Base-by-base conservation (phyloP, 2,888 invertebrate genomes). In the Eupithecia tripunctaria region DNA sequence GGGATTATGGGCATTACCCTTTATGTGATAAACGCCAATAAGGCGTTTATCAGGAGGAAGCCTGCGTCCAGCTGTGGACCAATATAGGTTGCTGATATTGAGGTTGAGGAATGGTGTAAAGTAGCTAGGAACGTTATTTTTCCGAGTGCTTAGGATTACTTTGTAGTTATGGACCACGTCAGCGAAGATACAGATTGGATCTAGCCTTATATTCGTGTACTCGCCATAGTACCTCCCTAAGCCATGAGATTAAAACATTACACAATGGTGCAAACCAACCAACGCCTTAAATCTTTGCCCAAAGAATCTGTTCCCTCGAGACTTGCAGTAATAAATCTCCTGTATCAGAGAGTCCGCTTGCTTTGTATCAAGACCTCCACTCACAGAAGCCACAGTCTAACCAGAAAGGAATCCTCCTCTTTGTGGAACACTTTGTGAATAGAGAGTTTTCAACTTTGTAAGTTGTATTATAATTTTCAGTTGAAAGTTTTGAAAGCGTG, bases 241-340 rank as follows among this genome's bases (percentile, higher is more conserved):
- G 29, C n/a, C 5, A 51, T 29, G 12, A 27, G 38, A 32, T 67
- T 32, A 59, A 59, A 59, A 59, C 59, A 66, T 71, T 73, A 75
- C 75, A 68, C 14, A 38, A 72, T 82, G 74, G 80, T 85, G 82
- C 83, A 69, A 86, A 75, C 63, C 71, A 71, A 70, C 67, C 71
- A 71, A 70, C 67, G 79, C 78, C 79, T 80, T 79, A 82, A 84
- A 83, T 85, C 82, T 84, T 81, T 82, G 82, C 84, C 86, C 86
- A 85, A 88, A 88, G 87, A 87, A 90, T 90, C 85, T 83, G 82
- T 81, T 79, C 90, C 85, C 88, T 68, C 79, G 87, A 89, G 90
- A 87, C 87, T 88, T 84, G 73, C 75, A 82, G 90, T 82, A 89
- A 91, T 92, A 91, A 91, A 91, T 92, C 91, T 82, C 81, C 85